Evolutionary conservation across 2,113 vertebrate genomes (phyloP).

Genomic region (Atlantisia rogersi): DNA sequence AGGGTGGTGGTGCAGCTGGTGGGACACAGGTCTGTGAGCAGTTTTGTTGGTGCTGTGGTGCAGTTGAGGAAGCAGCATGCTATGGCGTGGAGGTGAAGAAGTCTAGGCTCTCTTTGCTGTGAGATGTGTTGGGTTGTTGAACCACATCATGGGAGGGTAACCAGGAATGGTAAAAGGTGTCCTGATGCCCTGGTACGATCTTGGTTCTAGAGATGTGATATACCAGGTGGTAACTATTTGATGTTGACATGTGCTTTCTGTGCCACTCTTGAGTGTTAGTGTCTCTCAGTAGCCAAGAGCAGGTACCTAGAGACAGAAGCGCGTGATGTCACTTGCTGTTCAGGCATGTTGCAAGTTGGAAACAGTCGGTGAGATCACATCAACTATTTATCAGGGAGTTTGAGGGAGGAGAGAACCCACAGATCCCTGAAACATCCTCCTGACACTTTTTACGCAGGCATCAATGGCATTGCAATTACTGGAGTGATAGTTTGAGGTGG

Average conservation of each 20-base stretch:
- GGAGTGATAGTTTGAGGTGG: background rate
- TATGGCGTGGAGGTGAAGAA: background rate
- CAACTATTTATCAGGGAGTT: background rate
- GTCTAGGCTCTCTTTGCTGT: background rate
- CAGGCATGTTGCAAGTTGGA: background rate
- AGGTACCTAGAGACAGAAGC: background rate
- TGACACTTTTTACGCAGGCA: background rate
- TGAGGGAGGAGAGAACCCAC: background rate
- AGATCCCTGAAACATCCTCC: background rate
- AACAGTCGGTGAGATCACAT: background rate
- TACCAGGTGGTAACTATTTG: background rate
- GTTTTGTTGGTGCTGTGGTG: background rate
- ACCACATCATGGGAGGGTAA: background rate
- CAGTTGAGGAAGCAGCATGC: background rate
- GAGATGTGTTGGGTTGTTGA: background rate
- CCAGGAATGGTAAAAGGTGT: rapidly evolving
- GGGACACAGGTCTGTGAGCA: background rate
- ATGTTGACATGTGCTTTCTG: background rate
- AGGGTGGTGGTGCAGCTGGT: background rate
- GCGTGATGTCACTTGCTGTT: background rate
- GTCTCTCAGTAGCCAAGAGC: background rate
- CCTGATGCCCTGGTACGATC: background rate
- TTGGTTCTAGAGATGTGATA: rapidly evolving
- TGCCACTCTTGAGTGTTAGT: background rate
- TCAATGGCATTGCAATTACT: background rate